Percentiles rank a stretch among this genome's conserved stretches.
Evolutionary conservation across 2,113 vertebrate species (phyloP).

Genomic region (Hemicordylus capensis): DNA sequence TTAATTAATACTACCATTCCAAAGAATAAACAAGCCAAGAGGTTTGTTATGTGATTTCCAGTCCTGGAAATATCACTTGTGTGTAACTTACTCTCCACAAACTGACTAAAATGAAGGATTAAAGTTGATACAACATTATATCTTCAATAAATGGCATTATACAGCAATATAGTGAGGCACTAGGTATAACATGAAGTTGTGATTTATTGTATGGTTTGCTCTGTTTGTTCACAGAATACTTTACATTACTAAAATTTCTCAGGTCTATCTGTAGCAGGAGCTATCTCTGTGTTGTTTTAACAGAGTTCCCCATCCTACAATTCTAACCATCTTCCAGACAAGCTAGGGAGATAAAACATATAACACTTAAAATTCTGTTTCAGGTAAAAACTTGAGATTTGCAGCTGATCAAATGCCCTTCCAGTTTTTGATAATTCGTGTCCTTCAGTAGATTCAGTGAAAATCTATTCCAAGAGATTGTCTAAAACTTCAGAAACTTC

Average conservation of each 20-base stretch:
- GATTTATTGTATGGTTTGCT: conserved; percentile 37
- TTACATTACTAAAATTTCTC: neutral
- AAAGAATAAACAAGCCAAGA: conserved; percentile 32
- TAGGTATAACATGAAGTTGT: conserved; percentile 49
- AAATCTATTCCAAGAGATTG: neutral
- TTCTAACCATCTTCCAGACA: neutral
- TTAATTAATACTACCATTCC: conserved; percentile 47
- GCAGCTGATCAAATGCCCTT: neutral
- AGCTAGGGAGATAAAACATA: neutral
- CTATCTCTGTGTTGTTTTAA: neutral
- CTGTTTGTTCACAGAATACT: neutral
- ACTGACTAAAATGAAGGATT: conserved; percentile 43
- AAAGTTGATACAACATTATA: conserved; percentile 35
- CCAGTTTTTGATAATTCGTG: neutral
- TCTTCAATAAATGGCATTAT: conserved; percentile 43
- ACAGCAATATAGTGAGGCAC: conserved; percentile 38
- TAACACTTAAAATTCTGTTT: neutral
- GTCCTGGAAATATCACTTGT: conserved; percentile 49
- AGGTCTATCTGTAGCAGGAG: neutral
- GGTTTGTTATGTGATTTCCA: conserved; percentile 21
- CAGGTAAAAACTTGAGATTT: neutral
- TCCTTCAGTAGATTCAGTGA: neutral
- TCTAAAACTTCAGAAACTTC: neutral
- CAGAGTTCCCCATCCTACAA: neutral
- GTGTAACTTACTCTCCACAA: conserved; percentile 37